Conservation (phyloP, 2,113 vertebrate genomes). For the Barnardius zonarius region DNA sequence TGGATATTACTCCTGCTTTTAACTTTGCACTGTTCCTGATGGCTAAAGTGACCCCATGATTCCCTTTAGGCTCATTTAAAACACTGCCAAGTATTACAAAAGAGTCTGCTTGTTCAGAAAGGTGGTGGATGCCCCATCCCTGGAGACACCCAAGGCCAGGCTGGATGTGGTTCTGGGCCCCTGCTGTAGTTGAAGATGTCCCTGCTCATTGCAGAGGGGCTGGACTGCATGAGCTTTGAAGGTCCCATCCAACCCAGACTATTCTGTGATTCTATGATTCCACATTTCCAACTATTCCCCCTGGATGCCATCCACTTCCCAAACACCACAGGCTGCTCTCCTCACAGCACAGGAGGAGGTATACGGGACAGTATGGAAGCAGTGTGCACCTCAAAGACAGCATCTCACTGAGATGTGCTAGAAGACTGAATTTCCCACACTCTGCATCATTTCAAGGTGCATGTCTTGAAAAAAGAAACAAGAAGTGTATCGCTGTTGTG, state of each 20-base stretch:
- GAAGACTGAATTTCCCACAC: background rate
- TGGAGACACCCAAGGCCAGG: background rate
- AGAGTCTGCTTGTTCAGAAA: background rate
- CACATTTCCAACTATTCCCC: background rate
- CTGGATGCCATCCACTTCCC: background rate
- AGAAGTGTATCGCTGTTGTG: background rate
- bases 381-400: too few species aligned
- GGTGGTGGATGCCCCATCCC: background rate
- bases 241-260: background rate
- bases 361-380: background rate
- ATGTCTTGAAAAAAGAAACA: background rate
- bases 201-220: background rate
- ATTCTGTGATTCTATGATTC: background rate
- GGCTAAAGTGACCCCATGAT: background rate
- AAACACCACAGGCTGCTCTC: accelerated
- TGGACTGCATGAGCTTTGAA: background rate
- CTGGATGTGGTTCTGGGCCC: background rate
- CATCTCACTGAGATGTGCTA: background rate
- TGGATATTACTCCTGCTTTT: background rate
- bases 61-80: background rate
- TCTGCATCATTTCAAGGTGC: background rate
- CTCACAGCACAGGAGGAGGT: background rate
- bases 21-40: background rate
- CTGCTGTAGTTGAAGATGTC: background rate
- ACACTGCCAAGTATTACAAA: background rate